Evolutionary conservation across 2,113 vertebrate species (phyloP), one percentile per base, ranked within the genome.

Genomic region (Acanthochromis polyacanthus): DNA sequence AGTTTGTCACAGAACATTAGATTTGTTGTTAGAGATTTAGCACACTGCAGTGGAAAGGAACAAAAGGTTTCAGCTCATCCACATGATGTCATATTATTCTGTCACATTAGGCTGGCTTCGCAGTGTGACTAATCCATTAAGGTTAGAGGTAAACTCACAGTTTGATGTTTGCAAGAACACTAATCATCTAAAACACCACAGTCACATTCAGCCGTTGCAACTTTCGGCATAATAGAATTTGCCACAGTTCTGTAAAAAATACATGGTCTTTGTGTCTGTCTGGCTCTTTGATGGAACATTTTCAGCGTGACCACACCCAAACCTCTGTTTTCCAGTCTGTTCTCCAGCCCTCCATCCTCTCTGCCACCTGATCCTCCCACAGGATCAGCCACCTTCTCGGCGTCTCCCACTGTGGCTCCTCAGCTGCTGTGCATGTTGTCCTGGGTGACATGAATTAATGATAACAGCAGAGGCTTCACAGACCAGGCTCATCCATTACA

Each of bases 361-460:
- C 36, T 82, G 79, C 36, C 8, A 32, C 80, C 72, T 80, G 63
- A 81, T 86, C 85, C 79, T 90, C 90, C 89, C 86, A 60, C 28
- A 87, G 85, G 84, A 83, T 69, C 60, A 38, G 28, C 46, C 85
- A 88, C 81, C 85, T 81, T 80, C 83, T 88, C 78, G 25, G 67
- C 75, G 85, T 87, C 78, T 90, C 83, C 83, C 50, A 40, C 3
- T 51, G 80, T 84, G 88, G 85, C 86, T 89, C 89, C 84, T 78
- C 64, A 52, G 81, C 81, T 87, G n/a, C 84, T 65, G 71, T 74
- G 67, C 59, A 83, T 45, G 46, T 84, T 87, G 83, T 91, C 84
- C 85, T 82, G 76, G 81, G 71, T 75, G 87, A 91, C 92, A 93
- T 94, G 86, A 94, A 94, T 94, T 94, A 94, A 93, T 93, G 81